Evolutionary conservation across 2,888 invertebrate species (phyloP), one percentile per base, ranked within the genome.

Genomic region (Lasioglossum vierecki): DNA sequence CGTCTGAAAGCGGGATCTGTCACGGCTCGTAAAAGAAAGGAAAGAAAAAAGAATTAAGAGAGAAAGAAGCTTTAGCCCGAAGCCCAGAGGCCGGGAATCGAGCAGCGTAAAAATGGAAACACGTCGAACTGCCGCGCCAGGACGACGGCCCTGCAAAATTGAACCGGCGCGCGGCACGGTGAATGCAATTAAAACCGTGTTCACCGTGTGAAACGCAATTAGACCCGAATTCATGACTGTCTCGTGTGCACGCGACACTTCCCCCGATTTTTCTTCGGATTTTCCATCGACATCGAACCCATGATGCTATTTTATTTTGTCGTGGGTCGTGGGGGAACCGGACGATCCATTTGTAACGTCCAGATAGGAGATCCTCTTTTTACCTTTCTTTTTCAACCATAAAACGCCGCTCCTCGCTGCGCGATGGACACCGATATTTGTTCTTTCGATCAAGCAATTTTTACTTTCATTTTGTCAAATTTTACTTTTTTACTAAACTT

Each of bases 171-270:
- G 46, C 35, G 30, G 46, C 53, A 8, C 60, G 49, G 22, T 11
- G 49, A 46, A 80, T 60, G 41, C 82, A 71, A 83, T 83, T 83
- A 81, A 46, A 82, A 49, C 75, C 46, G 63, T 76, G 46, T 44
- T 44, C 63, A 22, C 6, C n/a, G 41, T 66, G 70, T 41, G 82
- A 35, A 71, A 75, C 75, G 49, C 71, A 75, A 83, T 81, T 49
- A 71, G 46, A 60, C 60, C 46, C 6, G 63, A 44, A 82, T 79
- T 82, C 30, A 53, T 66, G 18, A 53, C 41, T 26, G 44, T 78
- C 77, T 53, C 57, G 6, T 22, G 77, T 71, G 77, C 68, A 77
- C 18, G 39, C 39, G 44, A 8, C 30, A 30, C 6, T 39, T 44
- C 30, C 18, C 26, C 26, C 26, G 60, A 72, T 72, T 78, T 71